Evolutionary conservation across 2,113 vertebrate genomes (phyloP).

Genomic region (Octodon degus): DNA sequence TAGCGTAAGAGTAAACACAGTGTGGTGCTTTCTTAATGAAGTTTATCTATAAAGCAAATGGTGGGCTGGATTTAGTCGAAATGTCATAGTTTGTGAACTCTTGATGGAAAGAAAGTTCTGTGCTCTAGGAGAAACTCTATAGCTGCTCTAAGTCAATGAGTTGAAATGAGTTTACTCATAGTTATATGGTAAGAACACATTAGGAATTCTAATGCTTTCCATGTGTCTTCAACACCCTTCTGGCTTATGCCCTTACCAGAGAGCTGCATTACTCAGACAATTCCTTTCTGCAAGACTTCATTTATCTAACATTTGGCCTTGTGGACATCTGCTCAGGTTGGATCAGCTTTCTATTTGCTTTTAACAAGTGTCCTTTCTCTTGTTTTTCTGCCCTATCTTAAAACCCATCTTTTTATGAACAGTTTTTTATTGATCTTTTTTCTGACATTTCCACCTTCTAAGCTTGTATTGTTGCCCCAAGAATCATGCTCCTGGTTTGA

Average conservation of each 20-base stretch:
- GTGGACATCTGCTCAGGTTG: background rate
- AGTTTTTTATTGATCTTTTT: constrained; percentile 68
- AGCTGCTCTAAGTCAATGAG: background rate
- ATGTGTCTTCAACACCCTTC: background rate
- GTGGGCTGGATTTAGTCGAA: background rate
- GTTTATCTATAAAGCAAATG: background rate
- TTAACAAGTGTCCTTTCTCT: constrained; percentile 33
- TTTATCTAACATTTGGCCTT: constrained; percentile 20
- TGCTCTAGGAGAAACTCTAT: background rate
- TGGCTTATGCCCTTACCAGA: background rate
- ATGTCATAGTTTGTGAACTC: background rate
- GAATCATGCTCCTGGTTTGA: constrained; percentile 61
- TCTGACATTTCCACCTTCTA: constrained; percentile 67
- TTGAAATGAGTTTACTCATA: background rate
- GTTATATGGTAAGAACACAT: background rate
- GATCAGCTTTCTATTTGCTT: constrained; percentile 37
- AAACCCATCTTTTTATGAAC: constrained; percentile 63
- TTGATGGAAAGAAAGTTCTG: background rate
- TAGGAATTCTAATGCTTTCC: background rate
- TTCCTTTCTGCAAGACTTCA: background rate
- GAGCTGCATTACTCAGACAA: background rate
- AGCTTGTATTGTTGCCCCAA: constrained; percentile 53
- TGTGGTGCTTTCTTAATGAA: background rate
- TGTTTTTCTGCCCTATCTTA: constrained; percentile 58
- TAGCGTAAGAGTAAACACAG: background rate